A percentile compares a stretch with the other conserved stretches of the same genome.
Conservation (phyloP, 2,797 vertebrate genomes). For the Sebastes taczanowskii region DNA sequence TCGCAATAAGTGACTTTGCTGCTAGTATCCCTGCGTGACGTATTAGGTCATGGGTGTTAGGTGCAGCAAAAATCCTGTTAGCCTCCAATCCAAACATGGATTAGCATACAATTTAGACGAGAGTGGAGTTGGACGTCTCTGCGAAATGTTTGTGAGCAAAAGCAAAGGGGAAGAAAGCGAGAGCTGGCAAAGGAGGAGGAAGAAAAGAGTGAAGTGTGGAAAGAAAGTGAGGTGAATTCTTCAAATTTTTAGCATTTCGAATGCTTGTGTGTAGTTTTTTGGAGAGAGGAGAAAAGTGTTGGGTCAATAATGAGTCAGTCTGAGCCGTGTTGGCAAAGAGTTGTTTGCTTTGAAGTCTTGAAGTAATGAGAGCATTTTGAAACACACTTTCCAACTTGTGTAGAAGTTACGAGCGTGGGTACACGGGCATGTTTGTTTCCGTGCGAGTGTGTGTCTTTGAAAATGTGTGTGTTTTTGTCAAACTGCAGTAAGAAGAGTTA, state of each 20-base stretch:
- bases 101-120: conserved; percentile 68
- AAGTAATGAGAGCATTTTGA: conserved; percentile 59
- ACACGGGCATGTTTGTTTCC: conserved; percentile 33
- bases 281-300: conserved; percentile 5
- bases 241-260: neutral
- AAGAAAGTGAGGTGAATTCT: conserved; percentile 17
- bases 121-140: conserved; percentile 43
- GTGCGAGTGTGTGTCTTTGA: conserved; percentile 18
- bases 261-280: conserved; percentile 17
- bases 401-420: conserved; percentile 16
- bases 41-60: conserved; percentile 70
- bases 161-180: conserved; percentile 5
- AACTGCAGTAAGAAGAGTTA: conserved; percentile 57
- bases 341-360: conserved; percentile 62
- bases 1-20: conserved; percentile 57
- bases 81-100: conserved; percentile 73
- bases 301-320: conserved; percentile 57
- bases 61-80: conserved; percentile 71
- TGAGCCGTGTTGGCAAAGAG: conserved; percentile 36
- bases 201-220: neutral
- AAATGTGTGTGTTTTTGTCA: conserved; percentile 53
- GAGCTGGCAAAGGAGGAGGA: neutral
- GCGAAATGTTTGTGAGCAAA: conserved; percentile 37
- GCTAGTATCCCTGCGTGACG: conserved; percentile 53
- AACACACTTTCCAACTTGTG: conserved; percentile 24